Base-by-base conservation (phyloP, 2,888 invertebrate species). In the Pachycephus smyrnensis region DNA sequence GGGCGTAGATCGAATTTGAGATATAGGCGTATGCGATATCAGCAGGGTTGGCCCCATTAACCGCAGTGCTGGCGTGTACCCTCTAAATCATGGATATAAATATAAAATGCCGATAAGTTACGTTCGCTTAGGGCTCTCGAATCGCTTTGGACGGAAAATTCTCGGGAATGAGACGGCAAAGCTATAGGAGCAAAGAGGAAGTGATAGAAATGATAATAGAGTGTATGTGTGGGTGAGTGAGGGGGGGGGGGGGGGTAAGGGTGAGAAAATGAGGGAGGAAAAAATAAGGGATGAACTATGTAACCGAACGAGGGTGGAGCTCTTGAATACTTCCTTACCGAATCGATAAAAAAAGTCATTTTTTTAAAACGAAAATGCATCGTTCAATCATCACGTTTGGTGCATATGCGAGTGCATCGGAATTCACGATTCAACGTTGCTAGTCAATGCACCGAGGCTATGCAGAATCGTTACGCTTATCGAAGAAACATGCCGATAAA, bases 51-150 rank as follows among this genome's bases (percentile, higher is more conserved):
- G 71, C 71, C 33, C 71, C 71, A 71, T 71, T 71, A 33, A 33
- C 71, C 71, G 71, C 71, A 71, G 30, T 33, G 71, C 33, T 33
- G 30, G 71, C 71, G 71, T 30, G 31, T 31, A 71, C 31, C 71
- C 71, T 23, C 71, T 71, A 71, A 71, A 71, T 71, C 71, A 71
- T 33, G 55, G 71, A 71, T 71, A 71, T 71, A 71, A 71, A 71
- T 71, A 71, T 71, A 71, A 71, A 30, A 71, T 71, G 71, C 71
- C 71, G 71, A 71, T 71, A 71, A 71, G 31, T 71, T 71, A 71
- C 71, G 71, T 31, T 71, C 71, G 31, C 30, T 31, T 23, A 33
- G 15, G 31, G 71, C 15, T 33, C 71, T 33, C 9, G 71, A 71
- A 71, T 71, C 71, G 71, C 9, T 71, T 23, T 31, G 71, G 2